A percentile compares a stretch with the other conserved stretches of the same genome.
These are phyloP conservation scores for Heliconius melpomene DNA, from an alignment of 1,140 invertebrate genomes.

Conservation along the genomic window DNA sequence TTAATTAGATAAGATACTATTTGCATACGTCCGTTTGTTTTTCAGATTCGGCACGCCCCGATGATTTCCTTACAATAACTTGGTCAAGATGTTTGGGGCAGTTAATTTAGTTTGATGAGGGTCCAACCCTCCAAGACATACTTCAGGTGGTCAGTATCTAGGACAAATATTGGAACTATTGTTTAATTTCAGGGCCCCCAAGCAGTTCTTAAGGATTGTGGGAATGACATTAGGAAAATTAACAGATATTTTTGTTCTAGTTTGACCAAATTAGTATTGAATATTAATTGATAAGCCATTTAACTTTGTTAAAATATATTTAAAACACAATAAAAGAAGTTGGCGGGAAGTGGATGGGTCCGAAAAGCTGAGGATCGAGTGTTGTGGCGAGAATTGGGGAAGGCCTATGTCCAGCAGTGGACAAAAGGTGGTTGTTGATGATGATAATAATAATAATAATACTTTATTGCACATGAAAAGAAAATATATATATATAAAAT, in stretches of 20 bases:
- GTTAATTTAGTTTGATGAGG: conserved; percentile 70
- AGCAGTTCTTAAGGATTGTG: conserved; percentile 23
- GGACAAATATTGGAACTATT: conserved; percentile 60
- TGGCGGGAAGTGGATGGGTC: too few species aligned
- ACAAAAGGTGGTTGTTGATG: too few species aligned
- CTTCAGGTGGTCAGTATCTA: conserved; percentile 58
- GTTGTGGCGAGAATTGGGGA: too few species aligned
- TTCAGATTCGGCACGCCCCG: conserved; percentile 55
- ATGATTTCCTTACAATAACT: conserved; percentile 65
- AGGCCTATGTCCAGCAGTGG: too few species aligned
- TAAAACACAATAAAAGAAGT: too few species aligned
- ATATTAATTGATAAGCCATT: background rate
- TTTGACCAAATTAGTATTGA: background rate
- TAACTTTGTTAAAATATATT: too few species aligned
- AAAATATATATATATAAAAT: too few species aligned
- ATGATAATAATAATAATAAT: too few species aligned
- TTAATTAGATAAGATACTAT: conserved; percentile 61
- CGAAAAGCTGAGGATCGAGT: too few species aligned
- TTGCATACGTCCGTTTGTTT: conserved; percentile 75
- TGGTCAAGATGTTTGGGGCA: conserved; percentile 67
- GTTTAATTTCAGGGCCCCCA: conserved; percentile 24
- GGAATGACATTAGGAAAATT: background rate
- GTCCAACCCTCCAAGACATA: conserved; percentile 70
- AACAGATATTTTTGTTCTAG: background rate
- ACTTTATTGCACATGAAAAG: too few species aligned